Evolutionary conservation across 2,888 invertebrate genomes (phyloP).

Genomic region (Macrosoma leucophasiata): DNA sequence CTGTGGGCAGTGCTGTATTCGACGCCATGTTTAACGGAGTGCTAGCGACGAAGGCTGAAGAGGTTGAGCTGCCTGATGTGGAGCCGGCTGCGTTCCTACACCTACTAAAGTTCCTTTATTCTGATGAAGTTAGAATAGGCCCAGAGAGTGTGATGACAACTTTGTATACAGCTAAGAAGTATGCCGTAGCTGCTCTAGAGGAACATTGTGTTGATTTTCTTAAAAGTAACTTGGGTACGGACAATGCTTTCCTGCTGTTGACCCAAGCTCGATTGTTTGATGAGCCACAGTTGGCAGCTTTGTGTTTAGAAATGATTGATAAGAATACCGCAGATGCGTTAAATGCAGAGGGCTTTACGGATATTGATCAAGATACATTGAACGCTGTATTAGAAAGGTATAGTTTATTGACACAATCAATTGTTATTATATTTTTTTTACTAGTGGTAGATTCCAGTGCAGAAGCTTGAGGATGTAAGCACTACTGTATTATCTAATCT

Average conservation of each 20-base stretch:
- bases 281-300: conserved; percentile 85
- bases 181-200: conserved; percentile 88
- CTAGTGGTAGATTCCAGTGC: no score
- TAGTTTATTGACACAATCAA: no score
- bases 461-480: no score
- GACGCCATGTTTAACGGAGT: conserved; percentile 91
- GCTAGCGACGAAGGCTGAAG: conserved; percentile 79
- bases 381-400: conserved; percentile 82
- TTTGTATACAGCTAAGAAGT: conserved; percentile 90
- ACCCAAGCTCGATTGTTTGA: conserved; percentile 88
- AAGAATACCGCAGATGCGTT: conserved; percentile 88
- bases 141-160: conserved; percentile 92
- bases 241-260: conserved; percentile 88
- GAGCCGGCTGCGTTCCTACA: conserved; percentile 88
- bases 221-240: conserved; percentile 83
- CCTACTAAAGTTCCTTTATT: conserved; percentile 83
- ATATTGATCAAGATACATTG: conserved; percentile 87
- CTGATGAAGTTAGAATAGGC: conserved; percentile 88
- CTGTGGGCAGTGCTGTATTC: conserved; percentile 89
- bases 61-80: conserved; percentile 88
- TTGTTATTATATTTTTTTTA: no score
- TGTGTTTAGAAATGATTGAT: conserved; percentile 89
- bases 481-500: no score
- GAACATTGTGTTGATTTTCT: conserved; percentile 88
- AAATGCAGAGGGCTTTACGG: conserved; percentile 86